Base-by-base conservation (phyloP, 2,888 invertebrate species). In the Drosophila subquinaria region DNA sequence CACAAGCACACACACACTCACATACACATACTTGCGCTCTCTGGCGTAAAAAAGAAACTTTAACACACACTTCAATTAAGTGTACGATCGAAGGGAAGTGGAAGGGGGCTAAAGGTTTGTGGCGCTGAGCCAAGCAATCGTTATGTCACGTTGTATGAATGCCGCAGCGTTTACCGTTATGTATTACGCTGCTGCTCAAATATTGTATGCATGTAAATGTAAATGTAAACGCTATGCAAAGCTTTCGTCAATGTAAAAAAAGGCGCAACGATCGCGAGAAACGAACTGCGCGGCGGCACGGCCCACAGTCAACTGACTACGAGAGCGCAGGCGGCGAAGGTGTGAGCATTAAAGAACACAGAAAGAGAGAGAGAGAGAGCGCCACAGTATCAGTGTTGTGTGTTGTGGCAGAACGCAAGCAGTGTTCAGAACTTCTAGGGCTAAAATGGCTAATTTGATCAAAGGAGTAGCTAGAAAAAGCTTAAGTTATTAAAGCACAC, bases 101-200 rank as follows among this genome's bases (percentile, higher is more conserved):
- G 17, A 52, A 48, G 33, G 52, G 43, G 5, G n/a, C n/a, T 4
- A 4, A 36, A 13, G 36, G n/a, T 30, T 20, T 55, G 40, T 55
- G 53, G 53, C 36, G 51, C 35, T 51, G 38, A 20, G 61, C 59
- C 63, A 71, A 80, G 76, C 89, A 79, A 76, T 88, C 76, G 82
- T 88, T 88, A 90, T 89, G 88, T 87, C 82, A 90, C 90, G 71
- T 82, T 73, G 71, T 64, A 61, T 47, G 68, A 69, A 80, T 81
- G 81, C 73, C 69, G 69, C 70, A 51, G 69, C 68, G 52, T 73
- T 83, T 69, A 71, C 86, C 72, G 89, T 81, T 77, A 78, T 72
- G 53, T 78, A 71, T 84, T 71, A 71, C 71, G 63, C 53, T 62
- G 65, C 64, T 66, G 56, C 64, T 67, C 50, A 73, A 67, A 53